Evolutionary conservation across 2,888 invertebrate species (phyloP).

Genomic region (Neuroscelio doddi): DNA sequence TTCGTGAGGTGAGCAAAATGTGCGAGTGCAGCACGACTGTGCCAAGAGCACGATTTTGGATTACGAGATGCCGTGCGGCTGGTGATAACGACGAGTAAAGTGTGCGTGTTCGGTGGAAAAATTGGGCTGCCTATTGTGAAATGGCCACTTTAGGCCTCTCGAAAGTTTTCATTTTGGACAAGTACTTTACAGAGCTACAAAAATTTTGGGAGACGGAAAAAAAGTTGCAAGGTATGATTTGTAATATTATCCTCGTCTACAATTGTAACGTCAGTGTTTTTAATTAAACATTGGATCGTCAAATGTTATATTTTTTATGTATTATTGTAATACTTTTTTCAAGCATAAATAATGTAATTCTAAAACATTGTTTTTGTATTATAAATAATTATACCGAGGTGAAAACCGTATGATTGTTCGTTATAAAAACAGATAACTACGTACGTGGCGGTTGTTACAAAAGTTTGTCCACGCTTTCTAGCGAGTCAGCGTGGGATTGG

Average conservation of each 20-base stretch:
- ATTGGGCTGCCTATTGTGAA: constrained; percentile 70
- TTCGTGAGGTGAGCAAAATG: constrained; percentile 53
- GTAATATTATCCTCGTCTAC: background rate
- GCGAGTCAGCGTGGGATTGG: constrained; percentile 26
- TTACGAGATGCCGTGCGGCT: constrained; percentile 19
- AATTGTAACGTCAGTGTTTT: too few relatives aligned
- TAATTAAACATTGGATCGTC: too few relatives aligned
- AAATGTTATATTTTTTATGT: too few relatives aligned
- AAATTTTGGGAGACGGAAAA: constrained; percentile 98
- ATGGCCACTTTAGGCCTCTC: constrained; percentile 98
- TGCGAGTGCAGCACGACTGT: constrained; percentile 65
- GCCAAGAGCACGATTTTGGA: constrained; percentile 53
- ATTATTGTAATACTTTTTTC: too few relatives aligned
- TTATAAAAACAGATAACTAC: constrained; percentile 7
- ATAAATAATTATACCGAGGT: constrained; percentile 10
- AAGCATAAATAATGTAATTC: too few relatives aligned
- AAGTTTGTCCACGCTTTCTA: constrained; percentile 28
- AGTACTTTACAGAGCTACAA: constrained; percentile 96
- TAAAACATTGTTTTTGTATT: background rate
- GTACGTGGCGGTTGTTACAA: constrained; percentile 10
- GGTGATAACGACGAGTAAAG: constrained; percentile 3
- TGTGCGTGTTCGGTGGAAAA: constrained; percentile 17
- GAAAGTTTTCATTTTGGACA: constrained; percentile 98
- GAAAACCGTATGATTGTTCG: constrained; percentile 3
- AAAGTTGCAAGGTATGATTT: constrained; percentile 89